These are phyloP conservation scores for Pectinophora gossypiella DNA, from an alignment of 1,140 invertebrate species.

Conservation along the genomic window DNA sequence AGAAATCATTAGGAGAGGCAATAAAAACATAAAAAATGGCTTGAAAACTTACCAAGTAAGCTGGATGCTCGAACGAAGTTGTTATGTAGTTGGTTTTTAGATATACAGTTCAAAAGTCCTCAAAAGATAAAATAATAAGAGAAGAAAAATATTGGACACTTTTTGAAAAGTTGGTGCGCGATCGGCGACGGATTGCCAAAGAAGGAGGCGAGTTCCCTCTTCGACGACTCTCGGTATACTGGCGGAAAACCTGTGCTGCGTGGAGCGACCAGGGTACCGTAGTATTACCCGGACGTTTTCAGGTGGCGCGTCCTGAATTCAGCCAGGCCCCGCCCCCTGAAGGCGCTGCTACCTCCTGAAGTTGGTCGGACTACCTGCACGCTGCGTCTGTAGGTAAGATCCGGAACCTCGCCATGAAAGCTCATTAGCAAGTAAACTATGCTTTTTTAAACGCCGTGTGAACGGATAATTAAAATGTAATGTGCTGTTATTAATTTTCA, in stretches of 20 bases:
- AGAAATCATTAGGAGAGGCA: not conserved
- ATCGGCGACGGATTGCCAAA: not conserved
- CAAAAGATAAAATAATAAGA: not conserved
- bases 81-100: too few relatives aligned
- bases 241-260: conserved; percentile 13
- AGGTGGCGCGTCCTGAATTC: not conserved
- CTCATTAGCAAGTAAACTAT: not conserved
- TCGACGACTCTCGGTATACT: not conserved
- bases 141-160: not conserved
- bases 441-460: too few relatives aligned
- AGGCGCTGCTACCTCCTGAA: conserved; percentile 7
- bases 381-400: not conserved
- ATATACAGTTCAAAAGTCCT: too few relatives aligned
- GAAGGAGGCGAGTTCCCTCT: not conserved
- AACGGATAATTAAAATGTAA: too few relatives aligned
- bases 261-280: conserved; percentile 33
- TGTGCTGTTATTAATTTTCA: too few relatives aligned
- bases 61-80: not conserved
- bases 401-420: not conserved
- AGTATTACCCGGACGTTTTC: conserved; percentile 33
- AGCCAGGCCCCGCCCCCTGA: not conserved
- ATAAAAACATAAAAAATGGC: not conserved
- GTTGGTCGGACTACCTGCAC: not conserved
- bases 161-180: not conserved
- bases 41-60: not conserved